Evolutionary conservation across 2,113 vertebrate species (phyloP).

Genomic region (Grus americana): DNA sequence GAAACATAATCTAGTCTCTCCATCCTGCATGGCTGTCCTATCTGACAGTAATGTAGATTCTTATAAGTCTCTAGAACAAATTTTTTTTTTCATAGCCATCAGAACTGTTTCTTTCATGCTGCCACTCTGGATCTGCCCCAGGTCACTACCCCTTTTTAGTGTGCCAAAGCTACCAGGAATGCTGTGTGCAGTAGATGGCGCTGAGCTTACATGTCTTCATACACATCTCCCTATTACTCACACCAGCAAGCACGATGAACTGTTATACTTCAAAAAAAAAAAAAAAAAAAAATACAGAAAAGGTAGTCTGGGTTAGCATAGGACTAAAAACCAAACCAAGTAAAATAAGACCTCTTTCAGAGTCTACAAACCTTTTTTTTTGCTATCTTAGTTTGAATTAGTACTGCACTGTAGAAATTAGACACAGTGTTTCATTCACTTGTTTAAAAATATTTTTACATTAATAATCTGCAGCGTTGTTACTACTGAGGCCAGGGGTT

Average conservation of each 20-base stretch:
- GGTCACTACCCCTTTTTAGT: neutral
- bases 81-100: neutral
- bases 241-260: neutral
- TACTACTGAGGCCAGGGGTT: neutral
- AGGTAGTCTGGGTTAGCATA: neutral
- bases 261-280: neutral
- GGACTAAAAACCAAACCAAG: neutral
- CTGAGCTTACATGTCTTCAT: neutral
- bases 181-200: slow-evolving; percentile 43
- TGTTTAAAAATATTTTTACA: neutral
- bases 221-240: too few relatives aligned
- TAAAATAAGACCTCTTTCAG: neutral
- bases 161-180: neutral
- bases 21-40: neutral
- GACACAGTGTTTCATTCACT: neutral
- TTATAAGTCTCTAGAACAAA: neutral
- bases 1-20: neutral
- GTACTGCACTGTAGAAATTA: neutral
- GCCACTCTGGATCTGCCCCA: neutral
- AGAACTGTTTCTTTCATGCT: neutral
- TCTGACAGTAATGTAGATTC: neutral
- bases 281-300: neutral
- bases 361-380: neutral
- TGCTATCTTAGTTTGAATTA: neutral
- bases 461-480: neutral